Conservation (phyloP, 1,140 invertebrate species). For the Drosophila azteca region DNA sequence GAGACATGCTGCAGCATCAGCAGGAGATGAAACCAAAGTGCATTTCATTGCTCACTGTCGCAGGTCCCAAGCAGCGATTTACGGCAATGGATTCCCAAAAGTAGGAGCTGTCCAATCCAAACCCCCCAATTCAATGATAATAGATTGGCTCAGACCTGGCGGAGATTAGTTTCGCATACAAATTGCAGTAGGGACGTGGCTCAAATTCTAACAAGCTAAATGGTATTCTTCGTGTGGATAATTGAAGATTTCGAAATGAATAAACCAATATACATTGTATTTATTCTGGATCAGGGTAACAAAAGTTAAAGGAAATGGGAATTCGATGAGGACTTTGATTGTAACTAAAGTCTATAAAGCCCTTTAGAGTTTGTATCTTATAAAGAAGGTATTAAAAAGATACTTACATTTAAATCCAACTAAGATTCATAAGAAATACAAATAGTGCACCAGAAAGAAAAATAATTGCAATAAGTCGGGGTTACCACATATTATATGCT, state of each 20-base stretch:
- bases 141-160: conserved; percentile 50
- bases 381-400: too few relatives aligned
- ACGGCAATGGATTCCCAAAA: conserved; percentile 30
- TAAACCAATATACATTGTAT: conserved; percentile 27
- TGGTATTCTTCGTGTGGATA: conserved; percentile 50
- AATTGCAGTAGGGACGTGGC: conserved; percentile 50
- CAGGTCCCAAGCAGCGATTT: conserved; percentile 51
- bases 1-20: conserved; percentile 37
- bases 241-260: conserved; percentile 45
- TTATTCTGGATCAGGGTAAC: conserved; percentile 1
- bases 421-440: too few relatives aligned
- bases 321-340: background rate
- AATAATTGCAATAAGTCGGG: too few relatives aligned
- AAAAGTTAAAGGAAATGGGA: background rate
- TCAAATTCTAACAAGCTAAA: conserved; percentile 47
- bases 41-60: conserved; percentile 80
- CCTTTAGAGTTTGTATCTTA: too few relatives aligned
- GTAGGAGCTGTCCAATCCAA: conserved; percentile 11
- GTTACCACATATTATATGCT: too few relatives aligned
- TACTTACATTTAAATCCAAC: too few relatives aligned
- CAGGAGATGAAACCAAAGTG: conserved; percentile 69
- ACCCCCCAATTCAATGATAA: conserved; percentile 48
- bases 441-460: too few relatives aligned
- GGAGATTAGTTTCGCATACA: conserved; percentile 69
- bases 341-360: too few relatives aligned